A percentile compares a stretch with the other conserved stretches of the same genome.
phyloP scores from a whole-genome alignment of 2,113 vertebrate genomes.

The Cairina moschata region DNA sequence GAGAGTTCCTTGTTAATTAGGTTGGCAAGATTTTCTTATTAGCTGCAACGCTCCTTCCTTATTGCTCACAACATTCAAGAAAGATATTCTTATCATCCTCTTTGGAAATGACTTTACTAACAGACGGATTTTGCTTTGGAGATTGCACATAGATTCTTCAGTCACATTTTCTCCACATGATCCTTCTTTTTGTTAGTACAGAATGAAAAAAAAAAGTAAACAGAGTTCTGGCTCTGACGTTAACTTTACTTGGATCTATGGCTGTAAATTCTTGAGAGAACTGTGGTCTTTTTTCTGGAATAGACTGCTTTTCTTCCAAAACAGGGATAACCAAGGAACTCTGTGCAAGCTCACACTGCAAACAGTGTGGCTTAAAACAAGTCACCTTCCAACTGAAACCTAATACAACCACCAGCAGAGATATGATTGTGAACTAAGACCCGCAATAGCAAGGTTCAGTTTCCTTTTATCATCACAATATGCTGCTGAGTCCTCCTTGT shows the following conservation, averaged over 20 bases:
- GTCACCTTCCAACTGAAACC: neutral
- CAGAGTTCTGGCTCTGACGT: neutral
- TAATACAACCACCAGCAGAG: neutral
- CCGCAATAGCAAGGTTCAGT: neutral
- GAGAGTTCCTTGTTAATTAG: slow-evolving; percentile 30
- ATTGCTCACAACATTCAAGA: neutral
- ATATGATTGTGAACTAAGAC: neutral
- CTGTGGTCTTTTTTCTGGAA: neutral
- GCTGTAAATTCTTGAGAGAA: neutral
- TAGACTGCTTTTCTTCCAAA: neutral
- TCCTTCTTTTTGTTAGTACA: neutral
- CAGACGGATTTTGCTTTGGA: neutral
- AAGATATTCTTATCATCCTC: neutral
- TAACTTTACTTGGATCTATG: neutral
- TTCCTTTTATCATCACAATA: neutral
- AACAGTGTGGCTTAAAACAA: neutral
- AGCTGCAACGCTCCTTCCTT: neutral
- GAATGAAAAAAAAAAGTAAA: neutral
- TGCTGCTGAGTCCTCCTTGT: neutral
- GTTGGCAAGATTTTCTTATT: neutral
- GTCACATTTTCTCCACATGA: neutral
- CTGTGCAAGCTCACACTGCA: neutral
- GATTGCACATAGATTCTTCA: neutral
- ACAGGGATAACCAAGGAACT: neutral
- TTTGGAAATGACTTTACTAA: neutral